Conservation (phyloP, 2,113 vertebrate genomes). For the Apus apus region DNA sequence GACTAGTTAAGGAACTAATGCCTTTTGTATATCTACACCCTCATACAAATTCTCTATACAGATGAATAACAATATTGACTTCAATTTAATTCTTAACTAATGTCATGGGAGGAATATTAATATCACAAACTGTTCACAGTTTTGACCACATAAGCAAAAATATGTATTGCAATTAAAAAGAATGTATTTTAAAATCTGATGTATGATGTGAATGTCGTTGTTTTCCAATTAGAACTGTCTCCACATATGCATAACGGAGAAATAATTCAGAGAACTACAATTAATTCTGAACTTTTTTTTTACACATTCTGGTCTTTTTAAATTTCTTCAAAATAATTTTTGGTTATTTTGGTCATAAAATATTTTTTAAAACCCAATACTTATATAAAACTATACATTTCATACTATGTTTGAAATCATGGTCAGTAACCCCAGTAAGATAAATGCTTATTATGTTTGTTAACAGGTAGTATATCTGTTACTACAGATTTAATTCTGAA, state of each 20-base stretch:
- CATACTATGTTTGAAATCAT: not conserved
- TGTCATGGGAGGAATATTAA: not conserved
- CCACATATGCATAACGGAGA: not conserved
- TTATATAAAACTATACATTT: not conserved
- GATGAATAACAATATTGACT: not conserved
- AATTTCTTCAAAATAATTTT: not conserved
- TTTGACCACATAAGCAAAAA: not conserved
- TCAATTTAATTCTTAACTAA: not conserved
- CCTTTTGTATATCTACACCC: not conserved
- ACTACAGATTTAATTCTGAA: not conserved
- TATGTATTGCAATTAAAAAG: not conserved
- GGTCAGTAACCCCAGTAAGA: not conserved
- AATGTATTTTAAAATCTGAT: not conserved
- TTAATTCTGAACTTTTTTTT: not conserved
- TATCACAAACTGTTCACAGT: not conserved
- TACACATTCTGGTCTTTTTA: not conserved
- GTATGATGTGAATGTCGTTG: not conserved
- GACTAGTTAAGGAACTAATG: not conserved
- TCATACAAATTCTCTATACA: not conserved
- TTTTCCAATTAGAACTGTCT: not conserved
- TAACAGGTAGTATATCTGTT: not conserved
- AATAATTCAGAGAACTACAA: not conserved
- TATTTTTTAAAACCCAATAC: accelerated
- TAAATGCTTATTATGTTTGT: not conserved
- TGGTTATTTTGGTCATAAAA: not conserved